Base-by-base conservation (phyloP, 37 sponge, comb jelly and placozoan species). In the Haliclona indistincta region DNA sequence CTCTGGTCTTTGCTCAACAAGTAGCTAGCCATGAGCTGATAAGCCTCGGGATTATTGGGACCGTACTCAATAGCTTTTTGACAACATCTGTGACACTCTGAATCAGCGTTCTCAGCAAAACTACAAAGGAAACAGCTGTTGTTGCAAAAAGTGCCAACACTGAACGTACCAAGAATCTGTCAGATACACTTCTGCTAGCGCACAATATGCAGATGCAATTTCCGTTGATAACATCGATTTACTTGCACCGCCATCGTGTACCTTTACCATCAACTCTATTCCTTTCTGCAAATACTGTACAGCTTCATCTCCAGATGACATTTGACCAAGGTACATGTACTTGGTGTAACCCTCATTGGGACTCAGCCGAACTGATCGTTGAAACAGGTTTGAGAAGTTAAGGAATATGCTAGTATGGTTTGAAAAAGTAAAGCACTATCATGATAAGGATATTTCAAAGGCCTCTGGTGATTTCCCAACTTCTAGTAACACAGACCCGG, bases 321-420 rank as follows among this genome's bases (percentile, higher is more conserved):
- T 33, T 71, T 92, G 89, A 10, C 89, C 93, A 37, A 92, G 77
- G 38, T 83, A 87, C 70, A 92, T 52, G 71, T 84, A 92, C 77
- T 92, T 92, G 47, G 72, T 28, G 58, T 83, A 63, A 0, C 93
- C 93, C 0, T n/a, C 23, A 15, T 83, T 77, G 0, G 93, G 93
- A 35, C 35, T 22, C 8, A 84, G 43, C 25, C 78, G 45, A 22
- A 88, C 73, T 10, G 77, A 71, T 56, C 43, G 8, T 63, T 11
- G 15, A 63, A 64, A 73, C 43, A 80, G 73, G 71, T 38, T 11
- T 30, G 1, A 19, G 66, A 11, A 64, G 79, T 75, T 23, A 75
- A 75, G 76, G 72, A 56, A 7, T 53, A 40, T 43, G 55, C n/a
- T 33, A 72, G n/a, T 20, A 39, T 43, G 43, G 47, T 47, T 47